Evolutionary conservation across 1,140 invertebrate genomes (phyloP).

Genomic region (Sycobia sp.): DNA sequence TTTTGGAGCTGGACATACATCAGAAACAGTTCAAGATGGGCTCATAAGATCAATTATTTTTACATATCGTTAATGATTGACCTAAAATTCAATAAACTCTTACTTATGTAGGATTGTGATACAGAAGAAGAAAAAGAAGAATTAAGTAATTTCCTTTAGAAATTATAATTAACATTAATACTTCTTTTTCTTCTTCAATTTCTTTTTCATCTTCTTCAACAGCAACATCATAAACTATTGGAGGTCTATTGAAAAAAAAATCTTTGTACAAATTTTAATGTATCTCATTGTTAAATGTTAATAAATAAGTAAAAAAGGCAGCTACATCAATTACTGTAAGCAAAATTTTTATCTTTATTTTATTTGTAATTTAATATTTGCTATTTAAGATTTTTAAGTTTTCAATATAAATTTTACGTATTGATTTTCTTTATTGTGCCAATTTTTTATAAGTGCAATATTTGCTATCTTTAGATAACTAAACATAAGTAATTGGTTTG

Average conservation of each 20-base stretch:
- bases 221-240: constrained; percentile 22
- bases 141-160: background rate
- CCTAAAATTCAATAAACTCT: constrained; percentile 15
- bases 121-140: constrained; percentile 27
- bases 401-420: background rate
- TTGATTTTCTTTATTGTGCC: constrained; percentile 23
- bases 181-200: constrained; percentile 20
- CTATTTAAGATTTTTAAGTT: background rate
- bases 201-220: too few relatives aligned
- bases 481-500: constrained; percentile 19
- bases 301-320: constrained; percentile 12
- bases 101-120: constrained; percentile 29
- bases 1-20: constrained; percentile 71
- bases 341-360: background rate
- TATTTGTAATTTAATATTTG: background rate
- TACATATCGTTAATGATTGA: constrained; percentile 45
- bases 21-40: constrained; percentile 73
- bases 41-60: constrained; percentile 79
- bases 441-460: constrained; percentile 31
- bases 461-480: constrained; percentile 9
- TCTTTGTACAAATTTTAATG: constrained; percentile 36
- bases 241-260: constrained; percentile 25
- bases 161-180: constrained; percentile 1
- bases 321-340: constrained; percentile 8
- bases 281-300: constrained; percentile 37